Evolutionary conservation across 2,113 vertebrate genomes (phyloP), one percentile per base, ranked within the genome.

Genomic region (Hemicordylus capensis): DNA sequence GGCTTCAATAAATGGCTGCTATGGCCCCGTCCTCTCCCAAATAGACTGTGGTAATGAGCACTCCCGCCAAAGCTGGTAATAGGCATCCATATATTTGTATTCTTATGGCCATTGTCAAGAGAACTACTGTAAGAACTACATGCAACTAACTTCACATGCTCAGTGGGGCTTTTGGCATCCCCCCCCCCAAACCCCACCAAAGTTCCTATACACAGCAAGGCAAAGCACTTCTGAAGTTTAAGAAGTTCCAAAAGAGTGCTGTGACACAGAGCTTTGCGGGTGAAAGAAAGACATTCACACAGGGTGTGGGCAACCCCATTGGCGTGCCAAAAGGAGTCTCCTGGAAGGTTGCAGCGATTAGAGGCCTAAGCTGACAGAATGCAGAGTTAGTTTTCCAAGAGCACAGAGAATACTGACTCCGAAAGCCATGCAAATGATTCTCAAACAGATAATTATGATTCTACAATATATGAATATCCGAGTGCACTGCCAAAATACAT

Each of bases 381-480:
- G 80, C 11, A 66, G 48, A 80, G 28, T 63, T 67, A 90, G 56
- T 89, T 88, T 74, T 87, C n/a, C 6, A 72, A 72, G 76, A 80
- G 56, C 20, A 15, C 10, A 87, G 37, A 70, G 61, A 84, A 67
- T 58, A 67, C 74, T 24, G n/a, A 42, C 59, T 74, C 34, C 15
- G 31, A 44, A 48, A 70, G 46, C 48, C 22, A 26, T 66, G 42
- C 42, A 67, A 74, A 42, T 66, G 46, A 90, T 48, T 74, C 11
- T 4, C 8, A 31, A 63, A 58, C 26, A 75, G 46, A 20, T 70
- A 44, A 80, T 81, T 86, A 34, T 20, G 67, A 54, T 77, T 78
- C 73, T 46, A 80, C 19, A 80, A 26, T 34, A 75, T 72, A 86
- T 85, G 76, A 75, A 78, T 86, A 42, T 6, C 10, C 78, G 86